phyloP scores from a whole-genome alignment of 1,140 invertebrate species.

The Plodia interpunctella region DNA sequence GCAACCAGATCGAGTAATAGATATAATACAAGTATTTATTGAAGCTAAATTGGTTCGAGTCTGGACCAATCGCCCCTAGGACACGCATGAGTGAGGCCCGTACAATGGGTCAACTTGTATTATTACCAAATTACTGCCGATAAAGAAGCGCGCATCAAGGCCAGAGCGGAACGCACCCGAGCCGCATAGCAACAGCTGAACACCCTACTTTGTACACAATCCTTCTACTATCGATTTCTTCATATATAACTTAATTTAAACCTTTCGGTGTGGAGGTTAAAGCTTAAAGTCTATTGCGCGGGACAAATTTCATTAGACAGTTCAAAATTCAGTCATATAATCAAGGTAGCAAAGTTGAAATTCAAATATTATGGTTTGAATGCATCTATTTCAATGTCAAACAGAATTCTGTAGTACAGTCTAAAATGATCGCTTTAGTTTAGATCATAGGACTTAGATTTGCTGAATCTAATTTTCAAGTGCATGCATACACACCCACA shows the following conservation, averaged over 20 bases:
- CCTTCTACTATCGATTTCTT: not conserved
- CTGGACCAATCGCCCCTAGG: no score
- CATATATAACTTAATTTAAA: not conserved
- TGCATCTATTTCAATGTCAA: slow-evolving; percentile 6
- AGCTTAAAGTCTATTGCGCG: not conserved
- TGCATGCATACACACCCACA: slow-evolving; percentile 12
- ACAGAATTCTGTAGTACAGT: not conserved
- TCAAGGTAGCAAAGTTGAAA: not conserved
- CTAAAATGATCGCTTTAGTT: not conserved
- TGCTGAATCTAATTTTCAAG: not conserved
- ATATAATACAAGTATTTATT: no score
- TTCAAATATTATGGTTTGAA: not conserved
- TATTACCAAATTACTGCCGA: no score
- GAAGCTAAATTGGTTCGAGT: no score
- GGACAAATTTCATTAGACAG: no score
- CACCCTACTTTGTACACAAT: slow-evolving; percentile 6
- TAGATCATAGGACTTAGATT: not conserved
- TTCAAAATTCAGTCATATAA: not conserved
- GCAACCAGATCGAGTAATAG: no score
- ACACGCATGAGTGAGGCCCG: no score
- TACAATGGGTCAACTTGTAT: no score
- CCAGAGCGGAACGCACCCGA: not conserved
- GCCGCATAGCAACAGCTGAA: slow-evolving; percentile 7
- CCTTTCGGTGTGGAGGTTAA: not conserved
- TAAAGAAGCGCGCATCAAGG: not conserved